phyloP scores from a whole-genome alignment of 2,113 vertebrate genomes.

The Oenanthe oenanthe region DNA sequence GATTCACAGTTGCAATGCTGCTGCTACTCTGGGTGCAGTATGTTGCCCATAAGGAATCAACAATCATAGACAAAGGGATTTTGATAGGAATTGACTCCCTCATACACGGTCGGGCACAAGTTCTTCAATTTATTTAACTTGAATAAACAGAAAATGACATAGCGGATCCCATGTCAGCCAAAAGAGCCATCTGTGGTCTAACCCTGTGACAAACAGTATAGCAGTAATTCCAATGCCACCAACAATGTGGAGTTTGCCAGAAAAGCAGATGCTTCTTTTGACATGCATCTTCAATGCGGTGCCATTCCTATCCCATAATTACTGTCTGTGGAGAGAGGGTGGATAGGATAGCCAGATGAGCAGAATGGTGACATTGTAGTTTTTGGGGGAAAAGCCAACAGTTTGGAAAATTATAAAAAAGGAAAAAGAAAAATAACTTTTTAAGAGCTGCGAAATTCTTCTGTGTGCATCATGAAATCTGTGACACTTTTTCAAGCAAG shows the following conservation, averaged over 20 bases:
- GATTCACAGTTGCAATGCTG: not conserved
- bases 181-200: conserved; percentile 67
- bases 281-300: conserved; percentile 13
- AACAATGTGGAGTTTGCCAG: conserved; percentile 61
- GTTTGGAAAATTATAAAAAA: not conserved
- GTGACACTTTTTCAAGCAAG: not conserved
- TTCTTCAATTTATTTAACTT: conserved; percentile 56
- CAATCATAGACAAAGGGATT: not conserved
- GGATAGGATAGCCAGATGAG: conserved; percentile 19
- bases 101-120: not conserved
- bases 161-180: conserved; percentile 60
- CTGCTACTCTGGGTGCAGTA: not conserved
- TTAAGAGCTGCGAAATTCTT: not conserved
- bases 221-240: conserved; percentile 62
- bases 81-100: not conserved
- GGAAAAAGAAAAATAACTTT: not conserved
- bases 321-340: not conserved
- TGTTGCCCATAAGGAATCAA: not conserved
- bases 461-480: not conserved
- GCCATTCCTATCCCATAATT: conserved; percentile 36
- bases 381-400: not conserved
- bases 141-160: conserved; percentile 51
- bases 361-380: not conserved
- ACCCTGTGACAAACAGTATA: conserved; percentile 59
- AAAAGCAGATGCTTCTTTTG: conserved; percentile 72